Conservation (phyloP, 2,888 invertebrate species). For the Pristionchus exspectatus region DNA sequence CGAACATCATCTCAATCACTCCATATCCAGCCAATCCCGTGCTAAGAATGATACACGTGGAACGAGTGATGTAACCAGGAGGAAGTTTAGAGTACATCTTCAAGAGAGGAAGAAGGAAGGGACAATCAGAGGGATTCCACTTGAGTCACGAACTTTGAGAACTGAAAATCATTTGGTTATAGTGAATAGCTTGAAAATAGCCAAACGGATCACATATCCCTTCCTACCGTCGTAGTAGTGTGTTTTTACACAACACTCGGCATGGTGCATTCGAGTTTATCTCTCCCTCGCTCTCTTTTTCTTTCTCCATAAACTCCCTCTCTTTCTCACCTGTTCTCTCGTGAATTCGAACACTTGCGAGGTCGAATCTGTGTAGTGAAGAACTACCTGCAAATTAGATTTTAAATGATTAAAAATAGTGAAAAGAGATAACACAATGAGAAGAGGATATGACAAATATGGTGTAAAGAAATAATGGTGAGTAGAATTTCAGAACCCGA, state of each 20-base stretch:
- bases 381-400: slow-evolving; percentile 13
- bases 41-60: slow-evolving; percentile 61
- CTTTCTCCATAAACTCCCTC: neutral
- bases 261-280: too few species aligned
- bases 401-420: neutral
- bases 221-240: neutral
- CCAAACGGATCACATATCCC: too few species aligned
- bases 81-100: slow-evolving; percentile 66
- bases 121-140: slow-evolving; percentile 4
- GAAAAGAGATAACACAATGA: neutral
- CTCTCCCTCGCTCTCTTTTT: too few species aligned
- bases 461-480: too few species aligned
- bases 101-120: neutral
- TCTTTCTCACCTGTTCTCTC: slow-evolving; percentile 57
- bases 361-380: slow-evolving; percentile 47
- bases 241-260: too few species aligned
- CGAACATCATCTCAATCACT: slow-evolving; percentile 66
- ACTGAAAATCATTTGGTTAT: slow-evolving; percentile 53
- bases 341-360: slow-evolving; percentile 60
- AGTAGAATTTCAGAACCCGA: neutral
- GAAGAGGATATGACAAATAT: too few species aligned
- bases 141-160: slow-evolving; percentile 56
- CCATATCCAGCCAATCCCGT: slow-evolving; percentile 64
- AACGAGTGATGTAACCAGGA: slow-evolving; percentile 66
- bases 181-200: neutral